Conservation (phyloP, 2,888 invertebrate species). For the Elaeidobius kamerunicus region DNA sequence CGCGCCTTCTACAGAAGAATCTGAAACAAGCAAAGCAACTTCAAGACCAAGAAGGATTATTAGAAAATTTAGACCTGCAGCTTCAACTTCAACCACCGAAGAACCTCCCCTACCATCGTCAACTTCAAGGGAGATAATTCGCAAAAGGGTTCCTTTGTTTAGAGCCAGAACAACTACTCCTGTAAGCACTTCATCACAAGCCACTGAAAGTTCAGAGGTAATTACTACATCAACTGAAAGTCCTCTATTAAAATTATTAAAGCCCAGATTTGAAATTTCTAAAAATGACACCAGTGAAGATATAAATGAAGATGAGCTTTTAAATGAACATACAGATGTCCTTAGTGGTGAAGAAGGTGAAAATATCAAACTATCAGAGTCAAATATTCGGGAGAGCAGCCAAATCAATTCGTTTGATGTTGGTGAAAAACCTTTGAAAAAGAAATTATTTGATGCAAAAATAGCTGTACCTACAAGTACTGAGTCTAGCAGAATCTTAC, state of each 20-base stretch:
- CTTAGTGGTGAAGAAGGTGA: slow-evolving; percentile 44
- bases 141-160: slow-evolving; percentile 21
- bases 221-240: slow-evolving; percentile 3
- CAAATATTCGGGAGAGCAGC: slow-evolving; percentile 48
- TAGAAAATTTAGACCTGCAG: slow-evolving; percentile 36
- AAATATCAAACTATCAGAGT: slow-evolving; percentile 49
- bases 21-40: neutral
- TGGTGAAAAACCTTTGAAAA: slow-evolving; percentile 30
- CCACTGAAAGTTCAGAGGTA: slow-evolving; percentile 4
- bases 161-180: slow-evolving; percentile 13
- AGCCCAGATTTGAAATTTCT: slow-evolving; percentile 21
- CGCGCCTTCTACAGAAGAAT: too few species aligned
- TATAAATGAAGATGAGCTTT: slow-evolving; percentile 34
- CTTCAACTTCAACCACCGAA: slow-evolving; percentile 6
- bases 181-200: neutral
- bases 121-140: slow-evolving; percentile 22
- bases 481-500: slow-evolving; percentile 39
- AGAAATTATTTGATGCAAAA: slow-evolving; percentile 5
- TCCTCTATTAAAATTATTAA: slow-evolving; percentile 18
- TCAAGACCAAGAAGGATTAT: slow-evolving; percentile 36
- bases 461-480: slow-evolving; percentile 15
- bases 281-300: slow-evolving; percentile 18
- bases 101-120: slow-evolving; percentile 4
- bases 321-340: slow-evolving; percentile 35
- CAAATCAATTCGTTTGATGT: slow-evolving; percentile 39